Base-by-base conservation (phyloP, 2,888 invertebrate species). In the Ditylenchus weischeri region DNA sequence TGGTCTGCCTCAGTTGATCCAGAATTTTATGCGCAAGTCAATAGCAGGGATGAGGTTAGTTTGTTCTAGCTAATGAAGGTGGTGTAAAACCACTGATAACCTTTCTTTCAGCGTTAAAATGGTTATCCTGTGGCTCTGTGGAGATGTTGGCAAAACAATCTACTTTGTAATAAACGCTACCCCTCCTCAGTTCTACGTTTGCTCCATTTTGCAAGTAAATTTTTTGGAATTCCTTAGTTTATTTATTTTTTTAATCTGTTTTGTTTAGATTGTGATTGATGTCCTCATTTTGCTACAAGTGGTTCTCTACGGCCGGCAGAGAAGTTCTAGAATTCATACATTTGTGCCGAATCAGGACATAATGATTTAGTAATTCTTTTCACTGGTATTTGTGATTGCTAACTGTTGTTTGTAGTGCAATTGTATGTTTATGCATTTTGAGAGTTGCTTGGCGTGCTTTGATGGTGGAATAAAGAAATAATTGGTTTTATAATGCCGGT, bases 91-190 rank as follows among this genome's bases (percentile, higher is more conserved):
- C 6, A 38, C 11, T 38, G 38, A 6, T 38, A 38, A 38, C 7
- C 38, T 11, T 51, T 75, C 62, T 88, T 88, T 65, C 88, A 94
- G 94, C 85, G 88, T 93, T 74, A 90, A 90, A 78, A 98, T 99
- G 98, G 96, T 98, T 71, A 86, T 91, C 65, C 91, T 96, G 90
- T 99, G 96, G 98, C 91, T 92, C 23, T 88, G 90, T 79, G 96
- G 98, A 76, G 98, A 98, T 86, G 86, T 93, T 73, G 95, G 94
- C 86, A 98, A 99, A 88, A 98, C 96, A 76, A 88, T 89, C 72
- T 99, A 98, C 86, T 99, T 96, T 85, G 87, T 96, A 73, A 85
- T 91, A 76, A 88, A 93, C 75, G 88, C 90, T 71, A 91, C 94
- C 51, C 98, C 98, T 0, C 86, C 90, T 59, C 98, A 98, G 85